Conservation (phyloP, 2,888 invertebrate genomes). For the Caenorhabditis japonica region DNA sequence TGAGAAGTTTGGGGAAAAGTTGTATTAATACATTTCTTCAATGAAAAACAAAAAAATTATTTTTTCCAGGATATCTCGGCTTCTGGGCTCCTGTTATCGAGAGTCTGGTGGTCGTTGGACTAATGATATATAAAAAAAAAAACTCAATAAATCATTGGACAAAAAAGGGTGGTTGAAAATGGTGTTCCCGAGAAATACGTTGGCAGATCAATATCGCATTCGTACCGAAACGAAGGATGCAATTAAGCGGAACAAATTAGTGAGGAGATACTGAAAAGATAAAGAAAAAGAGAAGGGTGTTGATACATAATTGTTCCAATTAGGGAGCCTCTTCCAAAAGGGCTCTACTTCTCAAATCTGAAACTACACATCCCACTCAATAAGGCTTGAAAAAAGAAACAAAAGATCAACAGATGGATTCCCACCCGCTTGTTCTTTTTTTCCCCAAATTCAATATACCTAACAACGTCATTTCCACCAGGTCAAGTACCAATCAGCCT, state of each 20-base stretch:
- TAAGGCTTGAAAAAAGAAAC: no score
- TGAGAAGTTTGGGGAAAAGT: constrained; percentile 1
- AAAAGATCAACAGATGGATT: no score
- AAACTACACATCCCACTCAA: no score
- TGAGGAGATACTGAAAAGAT: not conserved
- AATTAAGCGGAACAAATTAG: constrained; percentile 38
- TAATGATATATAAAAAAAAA: not conserved
- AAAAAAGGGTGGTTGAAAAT: constrained; percentile 18
- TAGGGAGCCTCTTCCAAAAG: no score
- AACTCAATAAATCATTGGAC: constrained; percentile 8
- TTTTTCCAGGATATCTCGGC: no score
- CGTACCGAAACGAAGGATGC: not conserved
- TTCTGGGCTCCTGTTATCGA: no score
- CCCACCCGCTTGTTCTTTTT: no score
- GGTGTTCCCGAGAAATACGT: constrained; percentile 17
- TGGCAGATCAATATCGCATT: constrained; percentile 19
- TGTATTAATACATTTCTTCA: not conserved
- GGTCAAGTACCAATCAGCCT: constrained; percentile 49
- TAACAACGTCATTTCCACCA: constrained; percentile 27
- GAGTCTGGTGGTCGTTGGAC: no score
- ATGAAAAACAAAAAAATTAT: not conserved
- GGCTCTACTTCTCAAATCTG: no score
- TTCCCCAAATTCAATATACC: no score
- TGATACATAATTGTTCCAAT: no score
- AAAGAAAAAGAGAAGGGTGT: no score